Percentiles rank a stretch among this genome's conserved stretches.
These are phyloP conservation scores for Aradophagus sp. DNA, from an alignment of 1,140 invertebrate genomes.

Conservation along the genomic window DNA sequence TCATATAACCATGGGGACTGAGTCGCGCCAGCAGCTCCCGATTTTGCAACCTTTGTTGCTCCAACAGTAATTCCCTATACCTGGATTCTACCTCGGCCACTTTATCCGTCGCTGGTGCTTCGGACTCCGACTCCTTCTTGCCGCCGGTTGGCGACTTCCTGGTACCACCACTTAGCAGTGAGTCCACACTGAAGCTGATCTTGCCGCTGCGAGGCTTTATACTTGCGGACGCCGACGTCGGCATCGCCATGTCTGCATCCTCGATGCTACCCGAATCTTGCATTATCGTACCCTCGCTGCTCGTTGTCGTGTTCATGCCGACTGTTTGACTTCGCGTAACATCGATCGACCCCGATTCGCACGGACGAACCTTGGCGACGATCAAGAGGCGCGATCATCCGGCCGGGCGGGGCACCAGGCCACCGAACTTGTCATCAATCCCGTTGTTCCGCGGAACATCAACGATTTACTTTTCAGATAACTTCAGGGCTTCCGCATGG, in stretches of 20 bases:
- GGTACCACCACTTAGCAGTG: slow-evolving; percentile 70
- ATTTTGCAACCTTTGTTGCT: slow-evolving; percentile 69
- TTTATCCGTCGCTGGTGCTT: slow-evolving; percentile 53
- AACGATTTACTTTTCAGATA: too few species aligned
- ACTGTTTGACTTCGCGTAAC: slow-evolving; percentile 9
- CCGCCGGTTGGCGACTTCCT: slow-evolving; percentile 61
- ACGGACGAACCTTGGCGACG: slow-evolving; percentile 26
- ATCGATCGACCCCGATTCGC: slow-evolving; percentile 25
- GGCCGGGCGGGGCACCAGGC: slow-evolving; percentile 8
- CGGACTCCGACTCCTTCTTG: slow-evolving; percentile 42
- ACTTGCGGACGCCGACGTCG: slow-evolving; percentile 68
- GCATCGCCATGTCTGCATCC: slow-evolving; percentile 69
- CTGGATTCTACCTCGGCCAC: slow-evolving; percentile 64
- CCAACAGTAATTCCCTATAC: slow-evolving; percentile 66
- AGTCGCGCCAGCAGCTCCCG: slow-evolving; percentile 66
- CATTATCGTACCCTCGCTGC: slow-evolving; percentile 63
- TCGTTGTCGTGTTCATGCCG: slow-evolving; percentile 60
- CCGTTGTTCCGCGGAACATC: too few species aligned
- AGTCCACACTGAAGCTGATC: slow-evolving; percentile 73
- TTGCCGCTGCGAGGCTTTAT: slow-evolving; percentile 71
- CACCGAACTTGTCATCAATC: slow-evolving; percentile 23
- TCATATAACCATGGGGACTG: slow-evolving; percentile 65
- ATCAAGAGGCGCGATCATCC: slow-evolving; percentile 45
- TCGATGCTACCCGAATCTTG: slow-evolving; percentile 64
- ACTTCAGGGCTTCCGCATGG: too few species aligned